Percentiles rank a stretch among this genome's conserved stretches.
Conservation (phyloP, 2,113 vertebrate genomes). For the Aleadryas rufinucha region DNA sequence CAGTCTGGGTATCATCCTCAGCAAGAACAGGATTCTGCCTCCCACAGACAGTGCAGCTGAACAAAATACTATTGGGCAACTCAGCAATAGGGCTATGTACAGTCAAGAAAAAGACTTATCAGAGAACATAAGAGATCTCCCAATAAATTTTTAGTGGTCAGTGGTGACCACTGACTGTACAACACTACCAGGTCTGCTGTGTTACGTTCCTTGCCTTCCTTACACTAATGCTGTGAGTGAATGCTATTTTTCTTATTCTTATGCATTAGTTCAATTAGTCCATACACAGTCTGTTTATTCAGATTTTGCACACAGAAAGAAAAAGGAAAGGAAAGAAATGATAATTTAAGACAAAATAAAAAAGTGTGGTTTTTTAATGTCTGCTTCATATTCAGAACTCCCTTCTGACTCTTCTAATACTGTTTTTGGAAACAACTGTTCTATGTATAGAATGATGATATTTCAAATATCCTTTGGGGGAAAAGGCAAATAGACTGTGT, state of each 20-base stretch:
- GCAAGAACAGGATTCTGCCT: not conserved
- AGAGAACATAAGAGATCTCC: not conserved
- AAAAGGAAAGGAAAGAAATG: not conserved
- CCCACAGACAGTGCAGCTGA: not conserved
- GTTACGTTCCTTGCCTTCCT: not conserved
- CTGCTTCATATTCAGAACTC: not conserved
- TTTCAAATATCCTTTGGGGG: conserved; percentile 58
- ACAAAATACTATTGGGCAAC: not conserved
- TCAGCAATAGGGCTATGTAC: fast-evolving
- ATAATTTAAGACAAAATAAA: not conserved
- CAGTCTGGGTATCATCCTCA: not conserved
- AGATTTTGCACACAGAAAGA: not conserved
- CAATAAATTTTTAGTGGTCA: not conserved
- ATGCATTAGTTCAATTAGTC: not conserved
- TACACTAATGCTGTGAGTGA: not conserved
- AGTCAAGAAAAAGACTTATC: not conserved
- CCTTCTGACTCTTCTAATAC: not conserved
- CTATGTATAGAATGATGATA: conserved; percentile 31
- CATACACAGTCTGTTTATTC: not conserved
- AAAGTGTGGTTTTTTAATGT: not conserved
- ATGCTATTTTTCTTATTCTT: not conserved
- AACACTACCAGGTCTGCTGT: not conserved
- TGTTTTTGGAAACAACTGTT: conserved; percentile 34
- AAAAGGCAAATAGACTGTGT: conserved; percentile 68
- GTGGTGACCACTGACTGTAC: not conserved